A percentile compares a stretch with the other conserved stretches of the same genome.
These are phyloP conservation scores for Pammene aurita DNA, from an alignment of 2,888 invertebrate species.

Conservation along the genomic window DNA sequence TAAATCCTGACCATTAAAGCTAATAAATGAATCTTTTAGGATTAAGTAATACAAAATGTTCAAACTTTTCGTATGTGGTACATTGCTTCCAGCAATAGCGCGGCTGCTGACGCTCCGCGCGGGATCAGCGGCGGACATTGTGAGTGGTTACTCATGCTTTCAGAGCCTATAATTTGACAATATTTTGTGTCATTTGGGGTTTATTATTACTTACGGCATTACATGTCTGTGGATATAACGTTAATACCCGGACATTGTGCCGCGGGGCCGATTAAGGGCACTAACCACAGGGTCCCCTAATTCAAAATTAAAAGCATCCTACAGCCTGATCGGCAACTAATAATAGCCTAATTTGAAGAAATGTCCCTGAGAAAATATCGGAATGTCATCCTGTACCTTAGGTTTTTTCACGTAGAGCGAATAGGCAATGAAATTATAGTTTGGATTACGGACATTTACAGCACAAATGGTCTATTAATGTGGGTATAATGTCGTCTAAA, in stretches of 20 bases:
- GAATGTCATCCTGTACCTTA: conserved; percentile 77
- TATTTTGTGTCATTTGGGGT: conserved; percentile 83
- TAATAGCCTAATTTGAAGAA: conserved; percentile 81
- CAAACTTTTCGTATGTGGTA: too few species aligned
- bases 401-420: conserved; percentile 65
- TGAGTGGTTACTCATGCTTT: conserved; percentile 82
- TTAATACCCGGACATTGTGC: conserved; percentile 74
- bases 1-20: too few species aligned
- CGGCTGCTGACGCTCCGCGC: conserved; percentile 59
- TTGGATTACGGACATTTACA: conserved; percentile 65
- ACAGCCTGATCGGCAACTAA: conserved; percentile 81
- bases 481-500: conserved; percentile 32
- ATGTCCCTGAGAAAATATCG: conserved; percentile 82
- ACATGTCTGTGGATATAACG: conserved; percentile 78
- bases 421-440: conserved; percentile 64
- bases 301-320: conserved; percentile 84
- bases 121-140: conserved; percentile 75
- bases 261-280: conserved; percentile 77
- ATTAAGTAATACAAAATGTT: too few species aligned
- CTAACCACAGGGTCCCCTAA: conserved; percentile 82
- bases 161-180: conserved; percentile 83
- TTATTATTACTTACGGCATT: conserved; percentile 82
- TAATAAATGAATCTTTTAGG: too few species aligned
- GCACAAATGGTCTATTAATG: conserved; percentile 47
- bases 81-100: not conserved